phyloP scores from a whole-genome alignment of 2,888 invertebrate species.

The Acleris cristana region DNA sequence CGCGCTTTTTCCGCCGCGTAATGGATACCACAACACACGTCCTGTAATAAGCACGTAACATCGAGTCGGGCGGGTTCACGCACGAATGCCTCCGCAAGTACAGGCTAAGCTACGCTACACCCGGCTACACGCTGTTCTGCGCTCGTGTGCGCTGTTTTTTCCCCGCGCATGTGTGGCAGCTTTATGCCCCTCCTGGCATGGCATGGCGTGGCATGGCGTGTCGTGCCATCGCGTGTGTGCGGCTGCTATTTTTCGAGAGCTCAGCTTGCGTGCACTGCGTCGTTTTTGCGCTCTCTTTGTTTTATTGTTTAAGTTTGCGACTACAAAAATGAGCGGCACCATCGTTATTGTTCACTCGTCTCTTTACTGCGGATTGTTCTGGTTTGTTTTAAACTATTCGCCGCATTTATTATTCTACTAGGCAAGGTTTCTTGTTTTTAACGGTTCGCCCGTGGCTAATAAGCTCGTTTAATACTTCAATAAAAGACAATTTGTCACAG shows the following conservation, averaged over 20 bases:
- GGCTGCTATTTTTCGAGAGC: constrained; percentile 72
- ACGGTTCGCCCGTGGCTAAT: constrained; percentile 55
- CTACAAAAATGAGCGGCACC: constrained; percentile 70
- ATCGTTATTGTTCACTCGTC: constrained; percentile 69
- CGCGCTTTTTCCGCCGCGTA: constrained; percentile 75
- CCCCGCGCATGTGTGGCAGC: constrained; percentile 57
- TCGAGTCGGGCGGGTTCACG: constrained; percentile 63
- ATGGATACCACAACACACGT: constrained; percentile 74
- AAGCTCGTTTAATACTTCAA: constrained; percentile 47
- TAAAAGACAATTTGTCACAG: constrained; percentile 51
- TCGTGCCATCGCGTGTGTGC: constrained; percentile 59
- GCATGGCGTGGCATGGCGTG: constrained; percentile 41
- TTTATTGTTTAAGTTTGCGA: constrained; percentile 73
- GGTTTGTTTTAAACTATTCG: constrained; percentile 53
- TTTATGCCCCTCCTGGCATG: constrained; percentile 41
- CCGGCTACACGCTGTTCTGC: constrained; percentile 47
- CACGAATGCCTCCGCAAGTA: constrained; percentile 73
- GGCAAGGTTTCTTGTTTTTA: constrained; percentile 35
- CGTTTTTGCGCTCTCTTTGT: constrained; percentile 74
- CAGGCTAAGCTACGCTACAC: constrained; percentile 55
- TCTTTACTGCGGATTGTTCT: constrained; percentile 54
- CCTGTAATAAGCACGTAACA: constrained; percentile 59
- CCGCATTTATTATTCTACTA: constrained; percentile 57
- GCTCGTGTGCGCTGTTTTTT: constrained; percentile 63
- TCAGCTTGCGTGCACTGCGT: constrained; percentile 69